phyloP scores from a whole-genome alignment of 1,140 invertebrate genomes.

The Agrypnia vestita region DNA sequence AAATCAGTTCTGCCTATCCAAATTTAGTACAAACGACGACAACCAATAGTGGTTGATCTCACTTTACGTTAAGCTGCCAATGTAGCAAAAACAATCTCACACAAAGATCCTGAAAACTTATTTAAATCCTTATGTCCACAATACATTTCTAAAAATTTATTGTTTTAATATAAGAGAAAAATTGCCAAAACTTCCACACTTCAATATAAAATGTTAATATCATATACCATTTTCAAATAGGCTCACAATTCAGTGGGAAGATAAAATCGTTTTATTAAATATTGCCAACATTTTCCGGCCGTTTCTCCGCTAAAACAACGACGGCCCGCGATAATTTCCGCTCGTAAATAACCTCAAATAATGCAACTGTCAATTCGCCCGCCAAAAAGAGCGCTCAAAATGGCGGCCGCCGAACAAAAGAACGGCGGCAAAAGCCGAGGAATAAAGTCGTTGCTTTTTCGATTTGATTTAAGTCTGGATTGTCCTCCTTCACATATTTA shows the following conservation, averaged over 20 bases:
- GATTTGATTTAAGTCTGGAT: slow-evolving; percentile 59
- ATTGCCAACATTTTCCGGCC: not conserved
- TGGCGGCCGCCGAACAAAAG: slow-evolving; percentile 37
- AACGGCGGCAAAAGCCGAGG: slow-evolving; percentile 38
- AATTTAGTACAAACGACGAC: too few relatives aligned
- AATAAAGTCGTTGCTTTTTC: slow-evolving; percentile 46
- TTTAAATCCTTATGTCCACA: too few relatives aligned
- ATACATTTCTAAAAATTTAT: too few relatives aligned
- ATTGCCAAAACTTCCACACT: too few relatives aligned
- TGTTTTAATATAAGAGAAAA: too few relatives aligned
- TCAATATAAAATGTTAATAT: too few relatives aligned
- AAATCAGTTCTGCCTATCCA: too few relatives aligned
- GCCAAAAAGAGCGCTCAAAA: slow-evolving; percentile 39
- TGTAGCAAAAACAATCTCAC: too few relatives aligned
- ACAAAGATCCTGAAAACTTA: too few relatives aligned
- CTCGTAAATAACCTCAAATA: slow-evolving; percentile 48
- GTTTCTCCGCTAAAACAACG: slow-evolving; percentile 35
- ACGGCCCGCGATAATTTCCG: slow-evolving; percentile 23
- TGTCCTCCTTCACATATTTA: slow-evolving; percentile 54
- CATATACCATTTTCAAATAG: not conserved
- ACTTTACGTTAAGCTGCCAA: too few relatives aligned
- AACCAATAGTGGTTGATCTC: too few relatives aligned
- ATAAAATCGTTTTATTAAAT: slow-evolving; percentile 46
- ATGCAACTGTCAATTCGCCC: slow-evolving; percentile 45
- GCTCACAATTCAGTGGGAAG: slow-evolving; percentile 19